Evolutionary conservation across 2,113 vertebrate species (phyloP).

Genomic region (Xenopus tropicalis): UCB_Xtro_10.0 CM004448.2:12841501-12842000

Average conservation of each 20-base stretch:
- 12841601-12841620: constrained; percentile 23
- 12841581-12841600: constrained; percentile 18
- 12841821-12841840: constrained; percentile 40
- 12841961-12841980: constrained; percentile 91
- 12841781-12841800: constrained; percentile 53
- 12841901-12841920: constrained; percentile 58
- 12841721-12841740: constrained; percentile 58
- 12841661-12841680: constrained; percentile 46
- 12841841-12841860: neutral
- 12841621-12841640: constrained; percentile 58
- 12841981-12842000: constrained; percentile 85
- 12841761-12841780: constrained; percentile 1
- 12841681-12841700: constrained; percentile 56
- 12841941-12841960: constrained; percentile 83
- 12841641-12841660: constrained; percentile 68
- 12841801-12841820: constrained; percentile 65
- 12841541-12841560: constrained; percentile 50
- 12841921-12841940: constrained; percentile 63
- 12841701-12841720: constrained; percentile 57
- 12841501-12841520: constrained; percentile 52
- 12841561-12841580: constrained; percentile 47
- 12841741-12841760: constrained; percentile 46
- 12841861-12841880: constrained; percentile 48
- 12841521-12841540: constrained; percentile 58
- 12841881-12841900: constrained; percentile 57